Conservation (phyloP, 2,797 vertebrate genomes). For the Anas bernieri region DNA sequence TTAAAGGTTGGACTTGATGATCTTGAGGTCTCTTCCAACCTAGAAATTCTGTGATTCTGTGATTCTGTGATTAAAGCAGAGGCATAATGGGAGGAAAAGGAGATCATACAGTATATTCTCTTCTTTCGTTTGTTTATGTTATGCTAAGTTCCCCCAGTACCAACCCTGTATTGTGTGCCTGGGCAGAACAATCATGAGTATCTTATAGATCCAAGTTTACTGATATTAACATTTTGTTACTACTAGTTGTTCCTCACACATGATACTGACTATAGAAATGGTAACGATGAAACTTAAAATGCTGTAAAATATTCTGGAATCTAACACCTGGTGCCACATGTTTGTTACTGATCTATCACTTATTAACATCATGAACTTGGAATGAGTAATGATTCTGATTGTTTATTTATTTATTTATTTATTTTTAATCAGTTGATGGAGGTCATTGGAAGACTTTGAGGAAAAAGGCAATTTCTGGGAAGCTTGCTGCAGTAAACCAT, state of each 20-base stretch:
- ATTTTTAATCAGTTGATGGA: not conserved
- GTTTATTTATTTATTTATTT: not conserved
- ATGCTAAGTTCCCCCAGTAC: fast-evolving
- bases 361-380: not conserved
- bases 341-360: fast-evolving
- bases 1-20: too few relatives aligned
- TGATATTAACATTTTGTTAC: not conserved
- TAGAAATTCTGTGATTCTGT: too few relatives aligned
- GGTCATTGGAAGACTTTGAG: not conserved
- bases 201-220: not conserved
- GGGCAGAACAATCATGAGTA: not conserved
- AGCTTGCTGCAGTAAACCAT: not conserved
- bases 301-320: not conserved
- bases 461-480: not conserved
- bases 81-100: not conserved
- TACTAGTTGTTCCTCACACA: not conserved
- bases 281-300: not conserved
- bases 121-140: not conserved
- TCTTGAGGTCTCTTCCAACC: too few relatives aligned
- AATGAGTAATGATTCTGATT: not conserved
- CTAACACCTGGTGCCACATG: not conserved
- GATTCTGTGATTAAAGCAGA: not conserved
- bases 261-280: not conserved
- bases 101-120: not conserved
- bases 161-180: not conserved